Conservation (phyloP, 2,888 invertebrate genomes). For the Cremastinae sp. region DNA sequence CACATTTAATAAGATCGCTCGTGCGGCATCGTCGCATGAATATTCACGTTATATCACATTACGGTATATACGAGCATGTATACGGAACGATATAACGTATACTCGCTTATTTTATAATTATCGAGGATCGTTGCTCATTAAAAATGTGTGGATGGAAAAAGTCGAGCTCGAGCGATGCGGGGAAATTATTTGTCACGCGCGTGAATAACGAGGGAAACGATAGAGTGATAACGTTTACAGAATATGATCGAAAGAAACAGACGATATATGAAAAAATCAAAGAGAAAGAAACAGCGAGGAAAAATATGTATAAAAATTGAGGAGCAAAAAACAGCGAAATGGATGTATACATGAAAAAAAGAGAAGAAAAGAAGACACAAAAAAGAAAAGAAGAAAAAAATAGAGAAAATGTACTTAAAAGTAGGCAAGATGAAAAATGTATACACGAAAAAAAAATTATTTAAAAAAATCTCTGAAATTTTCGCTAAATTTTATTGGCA, state of each 20-base stretch:
- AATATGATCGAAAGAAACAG: too few relatives aligned
- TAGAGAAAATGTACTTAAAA: too few relatives aligned
- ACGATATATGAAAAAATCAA: too few relatives aligned
- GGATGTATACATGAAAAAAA: too few relatives aligned
- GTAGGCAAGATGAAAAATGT: too few relatives aligned
- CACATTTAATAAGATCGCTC: conserved; percentile 13
- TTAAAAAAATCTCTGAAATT: too few relatives aligned
- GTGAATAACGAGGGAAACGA: background rate
- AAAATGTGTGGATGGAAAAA: conserved; percentile 37
- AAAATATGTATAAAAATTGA: background rate
- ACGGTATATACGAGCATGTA: background rate
- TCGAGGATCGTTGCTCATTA: conserved; percentile 22
- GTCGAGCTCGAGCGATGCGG: conserved; percentile 26
- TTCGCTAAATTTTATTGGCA: too few relatives aligned
- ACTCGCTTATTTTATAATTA: conserved; percentile 55
- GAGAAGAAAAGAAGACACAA: too few relatives aligned
- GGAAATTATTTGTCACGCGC: background rate
- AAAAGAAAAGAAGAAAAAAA: too few relatives aligned
- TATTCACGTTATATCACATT: conserved; percentile 28
- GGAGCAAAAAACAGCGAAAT: too few relatives aligned
- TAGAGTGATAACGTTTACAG: too few relatives aligned
- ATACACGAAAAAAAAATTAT: too few relatives aligned
- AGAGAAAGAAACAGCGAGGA: background rate
- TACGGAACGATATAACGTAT: conserved; percentile 9
- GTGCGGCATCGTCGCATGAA: conserved; percentile 12